These are phyloP conservation scores for Smutsia gigantea DNA, from an alignment of 2,797 vertebrate species.

Conservation along the genomic window DNA sequence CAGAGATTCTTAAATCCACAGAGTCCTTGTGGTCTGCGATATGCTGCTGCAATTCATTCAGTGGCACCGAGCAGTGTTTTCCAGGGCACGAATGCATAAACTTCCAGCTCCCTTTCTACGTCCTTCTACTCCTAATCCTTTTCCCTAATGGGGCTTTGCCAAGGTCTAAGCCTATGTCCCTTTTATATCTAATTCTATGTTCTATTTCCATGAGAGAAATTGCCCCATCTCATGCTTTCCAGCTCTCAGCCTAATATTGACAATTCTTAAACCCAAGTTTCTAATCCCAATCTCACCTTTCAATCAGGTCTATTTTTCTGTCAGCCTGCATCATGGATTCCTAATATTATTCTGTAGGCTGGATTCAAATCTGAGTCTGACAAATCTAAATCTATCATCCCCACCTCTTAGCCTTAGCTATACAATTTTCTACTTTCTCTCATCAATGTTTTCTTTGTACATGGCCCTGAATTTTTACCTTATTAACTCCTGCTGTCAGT, in stretches of 20 bases:
- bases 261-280: neutral
- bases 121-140: neutral
- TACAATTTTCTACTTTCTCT: neutral
- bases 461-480: neutral
- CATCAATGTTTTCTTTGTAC: neutral
- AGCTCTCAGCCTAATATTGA: neutral
- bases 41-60: neutral
- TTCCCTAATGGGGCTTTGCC: neutral
- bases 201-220: neutral
- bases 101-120: neutral
- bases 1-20: conserved; percentile 36
- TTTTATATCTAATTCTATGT: neutral
- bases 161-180: neutral
- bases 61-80: neutral
- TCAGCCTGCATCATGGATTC: neutral
- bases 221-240: neutral
- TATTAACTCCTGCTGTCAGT: neutral
- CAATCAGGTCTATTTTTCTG: neutral
- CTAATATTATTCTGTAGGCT: neutral
- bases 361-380: neutral
- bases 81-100: neutral
- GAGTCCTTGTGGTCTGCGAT: conserved; percentile 52
- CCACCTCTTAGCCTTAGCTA: neutral
- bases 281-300: neutral
- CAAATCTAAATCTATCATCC: neutral